Evolutionary conservation across 2,888 invertebrate genomes (phyloP), one percentile per base, ranked within the genome.

Genomic region (Crioceris asparagi): DNA sequence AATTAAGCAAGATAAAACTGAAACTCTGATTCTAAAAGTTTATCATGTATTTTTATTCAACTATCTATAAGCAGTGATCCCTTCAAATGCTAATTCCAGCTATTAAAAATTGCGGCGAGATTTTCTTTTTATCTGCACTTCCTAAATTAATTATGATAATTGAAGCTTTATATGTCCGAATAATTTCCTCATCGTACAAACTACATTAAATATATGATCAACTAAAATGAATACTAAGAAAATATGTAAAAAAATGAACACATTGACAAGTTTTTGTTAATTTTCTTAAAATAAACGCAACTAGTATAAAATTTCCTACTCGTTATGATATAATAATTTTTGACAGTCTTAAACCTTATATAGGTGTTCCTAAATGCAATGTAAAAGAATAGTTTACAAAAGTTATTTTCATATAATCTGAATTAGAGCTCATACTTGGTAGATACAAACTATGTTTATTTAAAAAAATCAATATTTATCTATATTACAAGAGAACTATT

Each of bases 361-460:
- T 49, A 56, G 45, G 50, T 41, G 47, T 47, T 46, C 50, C 53
- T 56, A 57, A 57, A 57, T 56, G 56, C 55, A 52, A 53, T 54
- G 57, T 60, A 60, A 58, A 60, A 59, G 59, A 60, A 60, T 60
- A 58, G 51, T 55, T 56, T 54, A 53, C 48, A 54, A 54, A 54
- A 52, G 48, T 54, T 54, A 52, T 47, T 52, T 49, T 52, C 44
- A 14, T 50, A 49, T 49, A 51, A 49, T 52, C 46, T 52, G 51
- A 47, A 48, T 52, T 50, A 48, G 50, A 51, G 50, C 50, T 51
- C 50, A 47, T 46, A 51, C 52, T 52, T 55, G 53, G 53, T 56
- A 55, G 55, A 56, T 57, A 57, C 52, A 57, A 56, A 54, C 50
- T 55, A 53, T 49, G 43, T 47, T 45, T 33, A 36, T 31, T 38